Evolutionary conservation across 2,888 invertebrate species (phyloP).

Genomic region (Venusia cambrica): DNA sequence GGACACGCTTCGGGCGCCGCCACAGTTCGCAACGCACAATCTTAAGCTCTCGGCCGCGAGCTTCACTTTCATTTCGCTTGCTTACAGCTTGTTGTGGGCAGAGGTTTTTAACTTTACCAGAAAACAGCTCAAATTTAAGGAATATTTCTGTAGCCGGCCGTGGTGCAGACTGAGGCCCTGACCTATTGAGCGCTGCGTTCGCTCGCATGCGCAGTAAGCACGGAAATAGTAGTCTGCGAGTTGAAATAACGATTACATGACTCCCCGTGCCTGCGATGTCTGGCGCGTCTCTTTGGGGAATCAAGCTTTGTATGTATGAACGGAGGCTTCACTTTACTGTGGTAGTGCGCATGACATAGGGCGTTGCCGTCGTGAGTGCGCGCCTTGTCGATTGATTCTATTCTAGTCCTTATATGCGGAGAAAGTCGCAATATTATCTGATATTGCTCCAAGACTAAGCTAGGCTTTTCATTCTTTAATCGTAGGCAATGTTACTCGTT

Average conservation of each 20-base stretch:
- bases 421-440: constrained; percentile 29
- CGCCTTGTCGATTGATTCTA: constrained; percentile 46
- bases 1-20: constrained; percentile 26
- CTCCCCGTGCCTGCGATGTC: constrained; percentile 57
- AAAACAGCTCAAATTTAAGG: constrained; percentile 56
- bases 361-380: constrained; percentile 31
- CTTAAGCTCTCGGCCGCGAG: constrained; percentile 26
- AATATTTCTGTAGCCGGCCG: constrained; percentile 60
- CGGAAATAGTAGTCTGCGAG: constrained; percentile 60
- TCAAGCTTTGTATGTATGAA: constrained; percentile 37
- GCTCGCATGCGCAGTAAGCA: constrained; percentile 66
- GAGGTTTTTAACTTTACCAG: constrained; percentile 31
- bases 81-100: constrained; percentile 28
- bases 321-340: constrained; percentile 32
- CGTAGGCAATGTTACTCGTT: too few species aligned
- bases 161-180: constrained; percentile 72
- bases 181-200: constrained; percentile 62
- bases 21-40: constrained; percentile 24
- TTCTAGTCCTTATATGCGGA: constrained; percentile 40
- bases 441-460: constrained; percentile 14
- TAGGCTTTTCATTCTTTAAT: constrained; percentile 8
- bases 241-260: constrained; percentile 72
- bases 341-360: constrained; percentile 23
- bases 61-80: constrained; percentile 38
- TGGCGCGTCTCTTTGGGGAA: constrained; percentile 49